Base-by-base conservation (phyloP, 1,140 invertebrate species). In the Neoseiulus cucumeris region DNA sequence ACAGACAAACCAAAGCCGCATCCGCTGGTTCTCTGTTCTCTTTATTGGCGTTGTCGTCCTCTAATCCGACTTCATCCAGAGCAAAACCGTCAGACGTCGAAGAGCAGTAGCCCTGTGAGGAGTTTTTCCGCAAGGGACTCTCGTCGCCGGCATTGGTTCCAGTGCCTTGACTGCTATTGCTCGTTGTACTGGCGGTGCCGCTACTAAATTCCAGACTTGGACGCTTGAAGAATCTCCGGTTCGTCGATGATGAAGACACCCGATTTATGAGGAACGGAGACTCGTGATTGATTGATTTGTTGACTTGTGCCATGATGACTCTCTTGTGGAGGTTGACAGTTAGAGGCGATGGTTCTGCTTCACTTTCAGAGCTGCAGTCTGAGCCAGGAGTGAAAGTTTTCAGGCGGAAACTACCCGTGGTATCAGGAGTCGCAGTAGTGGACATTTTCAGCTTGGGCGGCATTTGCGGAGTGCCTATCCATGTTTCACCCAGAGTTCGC, bases 341-440 rank as follows among this genome's bases (percentile, higher is more conserved):
- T 18, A 59, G 22, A 1, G 51, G 51, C 25, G 51, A 59, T 9
- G 51, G 51, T 33, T 59, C 51, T 20, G 51, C 51, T 59, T 59
- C 51, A 20, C 51, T 59, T 59, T 59, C 51, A n/a, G 51, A 59
- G 33, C 51, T 25, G 51, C 51, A 59, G 25, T 59, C 51, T 2
- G 51, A 59, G 22, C 25, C 51, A 59, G 51, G 51, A 25, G 51
- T 59, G 33, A 59, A 33, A 25, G 22, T 33, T 25, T 59, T 59
- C 2, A 59, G 51, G 14, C 51, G 51, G 33, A 59, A 59, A 25
- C 51, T 59, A 17, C 51, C 51, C 51, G 51, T 20, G 51, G 25
- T 59, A 33, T 59, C 51, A 59, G 51, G 51, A 59, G 51, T 59
- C 4, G 25, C 51, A 25, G 4, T 59, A 4, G 25, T 25, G 22